Conservation (phyloP, 2,113 vertebrate species). For the Oncorhynchus clarkii region DNA sequence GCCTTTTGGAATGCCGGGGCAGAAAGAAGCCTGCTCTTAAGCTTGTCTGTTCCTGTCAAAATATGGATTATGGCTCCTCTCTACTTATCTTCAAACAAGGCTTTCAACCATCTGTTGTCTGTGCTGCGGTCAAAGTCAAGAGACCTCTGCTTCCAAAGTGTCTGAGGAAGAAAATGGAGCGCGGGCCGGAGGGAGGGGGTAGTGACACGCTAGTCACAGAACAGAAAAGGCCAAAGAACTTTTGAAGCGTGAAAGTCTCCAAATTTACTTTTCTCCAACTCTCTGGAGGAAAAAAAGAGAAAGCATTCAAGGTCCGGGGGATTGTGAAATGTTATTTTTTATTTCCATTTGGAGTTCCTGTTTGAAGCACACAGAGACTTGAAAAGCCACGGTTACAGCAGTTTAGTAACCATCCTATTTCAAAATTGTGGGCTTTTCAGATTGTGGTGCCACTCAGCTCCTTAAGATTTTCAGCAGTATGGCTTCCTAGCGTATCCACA, state of each 20-base stretch:
- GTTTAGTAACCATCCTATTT: slow-evolving; percentile 70
- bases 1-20: slow-evolving; percentile 2
- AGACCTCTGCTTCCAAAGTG: slow-evolving; percentile 48
- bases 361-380: slow-evolving; percentile 58
- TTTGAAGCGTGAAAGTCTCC: slow-evolving; percentile 65
- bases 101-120: slow-evolving; percentile 60
- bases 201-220: slow-evolving; percentile 38
- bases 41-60: slow-evolving; percentile 32
- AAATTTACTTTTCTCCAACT: slow-evolving; percentile 46
- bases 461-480: slow-evolving; percentile 41
- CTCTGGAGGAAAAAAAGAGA: slow-evolving; percentile 31
- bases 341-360: slow-evolving; percentile 39
- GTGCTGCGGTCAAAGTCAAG: slow-evolving; percentile 39
- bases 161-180: slow-evolving; percentile 48
- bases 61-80: slow-evolving; percentile 45
- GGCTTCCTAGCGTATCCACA: slow-evolving; percentile 20
- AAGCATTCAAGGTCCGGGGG: slow-evolving; percentile 64
- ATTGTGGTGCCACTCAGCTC: slow-evolving; percentile 57
- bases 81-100: slow-evolving; percentile 55
- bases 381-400: slow-evolving; percentile 67
- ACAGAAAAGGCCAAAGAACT: slow-evolving; percentile 51
- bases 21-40: neutral
- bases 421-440: slow-evolving; percentile 64
- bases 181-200: neutral
- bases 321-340: slow-evolving; percentile 72